Base-by-base conservation (phyloP, 2,888 invertebrate species). In the Rotaria socialis region DNA sequence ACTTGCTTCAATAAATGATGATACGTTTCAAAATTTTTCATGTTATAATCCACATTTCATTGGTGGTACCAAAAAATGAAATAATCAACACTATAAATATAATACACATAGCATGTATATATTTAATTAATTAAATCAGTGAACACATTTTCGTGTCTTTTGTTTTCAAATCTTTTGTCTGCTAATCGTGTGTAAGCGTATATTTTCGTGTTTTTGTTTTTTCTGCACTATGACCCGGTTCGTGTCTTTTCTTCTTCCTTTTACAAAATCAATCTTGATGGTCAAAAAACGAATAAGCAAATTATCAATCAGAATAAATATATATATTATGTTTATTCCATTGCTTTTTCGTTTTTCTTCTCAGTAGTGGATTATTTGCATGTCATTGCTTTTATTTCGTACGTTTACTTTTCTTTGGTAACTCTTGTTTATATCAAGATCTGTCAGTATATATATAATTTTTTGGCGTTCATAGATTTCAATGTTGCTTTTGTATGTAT, bases 1-100 rank as follows among this genome's bases (percentile, higher is more conserved):
- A 6, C 47, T 80, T 24, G 80, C 41, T 47, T 47, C 43, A 24
- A 80, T 80, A n/a, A 16, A 47, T 80, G 35, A 47, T 10, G 80
- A 80, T 80, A 80, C 80, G 5, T 80, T 80, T 80, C 80, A 80
- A 47, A 41, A 47, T 80, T 80, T 80, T 24, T 80, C 80, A 4
- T 80, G 80, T 80, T 43, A 47, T 80, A 80, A 80, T 80, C 80
- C 80, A 24, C 47, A 80, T 47, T 80, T 80, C 19, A 47, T 47
- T 7, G 24, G 67, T 35, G 67, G n/a, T 35, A 35, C 6, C 14
- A 14, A 67, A 67, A 14, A 60, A 67, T 19, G 7, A 16, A 67
- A 67, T 16, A 35, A 27, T 14, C 27, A 35, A 1, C 16, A 67
- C 35, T 35, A 35, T 35, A 35, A 35, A 35, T 35, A 35, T 35